A percentile compares a stretch with the other conserved stretches of the same genome.
phyloP scores from a whole-genome alignment of 1,140 invertebrate species.

The Armadillidium nasatum region DNA sequence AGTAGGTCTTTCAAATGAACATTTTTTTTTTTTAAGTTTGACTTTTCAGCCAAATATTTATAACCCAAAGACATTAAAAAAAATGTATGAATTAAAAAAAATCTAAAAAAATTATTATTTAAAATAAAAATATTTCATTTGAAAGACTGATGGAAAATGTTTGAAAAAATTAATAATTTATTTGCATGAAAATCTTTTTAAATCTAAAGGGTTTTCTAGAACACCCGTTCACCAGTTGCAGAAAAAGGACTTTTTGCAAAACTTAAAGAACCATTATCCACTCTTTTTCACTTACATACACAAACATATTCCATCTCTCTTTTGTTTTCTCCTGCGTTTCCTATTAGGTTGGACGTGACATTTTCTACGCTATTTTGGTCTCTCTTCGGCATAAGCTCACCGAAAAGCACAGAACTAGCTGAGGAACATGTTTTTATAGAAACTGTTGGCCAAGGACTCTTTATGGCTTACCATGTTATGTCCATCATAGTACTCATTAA shows the following conservation, averaged over 20 bases:
- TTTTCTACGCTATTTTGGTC: conserved; percentile 59
- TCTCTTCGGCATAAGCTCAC: conserved; percentile 52
- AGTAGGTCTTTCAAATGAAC: no score
- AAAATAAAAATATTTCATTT: no score
- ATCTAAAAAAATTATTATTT: no score
- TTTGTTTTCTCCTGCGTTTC: conserved; percentile 21
- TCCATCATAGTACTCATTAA: conserved; percentile 88
- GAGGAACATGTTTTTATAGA: conserved; percentile 47
- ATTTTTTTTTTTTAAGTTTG: no score
- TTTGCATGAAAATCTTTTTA: no score
- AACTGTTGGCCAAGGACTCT: conserved; percentile 49
- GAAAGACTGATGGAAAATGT: no score
- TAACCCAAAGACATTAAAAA: no score
- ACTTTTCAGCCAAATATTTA: no score
- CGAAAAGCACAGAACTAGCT: conserved; percentile 45
- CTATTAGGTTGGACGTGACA: conserved; percentile 53
- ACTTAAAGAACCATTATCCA: no score
- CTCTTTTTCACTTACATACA: not conserved
- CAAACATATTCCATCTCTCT: not conserved
- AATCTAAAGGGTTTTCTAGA: not conserved
- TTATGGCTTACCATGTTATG: conserved; percentile 75
- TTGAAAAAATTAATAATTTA: no score
- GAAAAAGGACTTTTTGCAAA: no score
- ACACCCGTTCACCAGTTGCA: not conserved
- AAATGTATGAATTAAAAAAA: no score